A percentile compares a stretch with the other conserved stretches of the same genome.
phyloP scores from a whole-genome alignment of 2,113 vertebrate species.

The Sinocyclocheilus maitianheensis region DNA sequence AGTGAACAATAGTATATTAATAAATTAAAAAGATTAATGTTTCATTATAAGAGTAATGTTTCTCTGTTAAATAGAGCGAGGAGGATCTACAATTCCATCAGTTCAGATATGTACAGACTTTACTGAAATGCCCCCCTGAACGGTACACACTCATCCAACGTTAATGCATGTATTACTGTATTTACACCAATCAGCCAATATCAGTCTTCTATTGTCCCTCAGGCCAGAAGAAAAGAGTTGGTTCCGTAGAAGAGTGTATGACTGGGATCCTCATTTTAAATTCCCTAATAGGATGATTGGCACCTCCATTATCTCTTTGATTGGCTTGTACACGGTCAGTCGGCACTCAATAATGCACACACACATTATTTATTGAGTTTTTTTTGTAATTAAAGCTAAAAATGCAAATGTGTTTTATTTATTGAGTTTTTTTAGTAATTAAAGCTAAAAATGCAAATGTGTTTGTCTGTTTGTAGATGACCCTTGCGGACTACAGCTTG shows the following conservation, averaged over 20 bases:
- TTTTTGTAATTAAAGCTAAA: not conserved
- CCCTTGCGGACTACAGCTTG: constrained; percentile 73
- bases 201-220: constrained; percentile 30
- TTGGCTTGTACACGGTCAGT: constrained; percentile 84
- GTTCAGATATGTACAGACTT: constrained; percentile 76
- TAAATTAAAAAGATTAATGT: not conserved
- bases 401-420: not conserved
- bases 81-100: constrained; percentile 75
- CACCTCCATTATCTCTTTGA: constrained; percentile 78
- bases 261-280: constrained; percentile 87
- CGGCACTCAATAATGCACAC: not conserved
- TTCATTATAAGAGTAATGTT: not conserved
- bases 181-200: not conserved
- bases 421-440: not conserved
- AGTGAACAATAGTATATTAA: not conserved
- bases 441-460: not conserved
- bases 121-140: constrained; percentile 67
- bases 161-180: not conserved
- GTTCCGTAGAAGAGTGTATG: constrained; percentile 81
- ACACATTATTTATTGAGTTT: no score
- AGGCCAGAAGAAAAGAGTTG: constrained; percentile 72
- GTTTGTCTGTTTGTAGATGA: constrained; percentile 63
- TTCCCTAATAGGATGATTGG: constrained; percentile 88
- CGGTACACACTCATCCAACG: constrained; percentile 14
- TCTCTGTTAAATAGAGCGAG: constrained; percentile 49